A percentile compares a stretch with the other conserved stretches of the same genome.
Conservation (phyloP, 92 coral and sea anemone species). For the Diadumene lineata region DNA sequence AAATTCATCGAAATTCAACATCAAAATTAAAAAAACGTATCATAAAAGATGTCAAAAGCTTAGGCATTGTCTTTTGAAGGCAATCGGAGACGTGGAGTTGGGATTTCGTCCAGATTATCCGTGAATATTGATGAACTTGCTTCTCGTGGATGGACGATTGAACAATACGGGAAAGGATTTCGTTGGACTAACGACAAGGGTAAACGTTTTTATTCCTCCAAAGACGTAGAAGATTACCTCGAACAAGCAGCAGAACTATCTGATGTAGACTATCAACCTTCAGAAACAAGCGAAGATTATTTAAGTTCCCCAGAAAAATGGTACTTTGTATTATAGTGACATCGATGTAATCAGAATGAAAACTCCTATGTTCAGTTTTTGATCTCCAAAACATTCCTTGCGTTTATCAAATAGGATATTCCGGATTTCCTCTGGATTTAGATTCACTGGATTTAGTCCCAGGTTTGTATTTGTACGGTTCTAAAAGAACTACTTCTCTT, state of each 20-base stretch:
- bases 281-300: not conserved
- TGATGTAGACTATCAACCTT: not conserved
- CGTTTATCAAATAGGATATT: too few relatives aligned
- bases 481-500: not conserved
- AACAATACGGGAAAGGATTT: not conserved
- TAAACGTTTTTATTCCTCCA: not conserved
- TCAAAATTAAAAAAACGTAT: not conserved
- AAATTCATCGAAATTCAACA: not conserved
- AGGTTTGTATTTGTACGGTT: not conserved
- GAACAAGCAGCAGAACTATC: not conserved
- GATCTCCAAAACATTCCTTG: too few relatives aligned
- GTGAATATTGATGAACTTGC: not conserved
- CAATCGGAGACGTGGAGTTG: not conserved
- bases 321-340: too few relatives aligned
- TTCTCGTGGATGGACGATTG: not conserved
- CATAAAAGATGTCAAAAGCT: not conserved
- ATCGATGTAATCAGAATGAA: too few relatives aligned
- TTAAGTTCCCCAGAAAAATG: not conserved
- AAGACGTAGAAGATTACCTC: not conserved
- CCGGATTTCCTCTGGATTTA: too few relatives aligned
- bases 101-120: not conserved
- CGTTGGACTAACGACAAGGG: not conserved
- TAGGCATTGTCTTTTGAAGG: constrained; percentile 3
- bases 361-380: too few relatives aligned
- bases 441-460: too few relatives aligned